These are phyloP conservation scores for Ferrisia virgata DNA, from an alignment of 2,888 invertebrate species.

Conservation along the genomic window DNA sequence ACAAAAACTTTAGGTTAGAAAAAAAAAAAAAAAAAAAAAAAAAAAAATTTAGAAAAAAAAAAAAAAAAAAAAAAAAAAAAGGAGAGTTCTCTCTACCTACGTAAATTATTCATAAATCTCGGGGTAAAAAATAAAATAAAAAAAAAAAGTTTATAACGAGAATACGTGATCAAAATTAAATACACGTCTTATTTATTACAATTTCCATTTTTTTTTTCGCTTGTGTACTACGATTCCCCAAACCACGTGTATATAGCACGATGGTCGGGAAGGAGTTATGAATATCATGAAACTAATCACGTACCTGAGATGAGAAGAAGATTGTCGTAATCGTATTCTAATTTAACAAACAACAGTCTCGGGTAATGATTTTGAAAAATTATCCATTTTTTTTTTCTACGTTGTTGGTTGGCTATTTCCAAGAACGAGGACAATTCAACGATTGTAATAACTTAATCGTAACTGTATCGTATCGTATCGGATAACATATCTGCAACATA, in stretches of 20 bases:
- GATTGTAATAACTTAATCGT: not conserved
- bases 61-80: constrained; percentile 3
- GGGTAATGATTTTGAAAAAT: not conserved
- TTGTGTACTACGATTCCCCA: not conserved
- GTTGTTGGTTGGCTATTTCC: not conserved
- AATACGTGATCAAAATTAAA: constrained; percentile 25
- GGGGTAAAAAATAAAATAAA: no score
- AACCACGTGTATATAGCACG: not conserved
- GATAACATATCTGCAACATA: not conserved
- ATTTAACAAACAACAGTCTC: not conserved
- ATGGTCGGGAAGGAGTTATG: not conserved
- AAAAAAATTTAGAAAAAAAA: no score
- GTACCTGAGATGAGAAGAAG: not conserved
- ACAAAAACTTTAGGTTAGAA: not conserved
- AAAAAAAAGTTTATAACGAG: not conserved
- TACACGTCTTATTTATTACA: not conserved
- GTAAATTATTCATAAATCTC: constrained; percentile 7
- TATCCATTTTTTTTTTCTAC: not conserved
- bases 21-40: no score
- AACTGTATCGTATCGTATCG: no score
- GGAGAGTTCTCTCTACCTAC: not conserved
- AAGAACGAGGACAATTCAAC: not conserved
- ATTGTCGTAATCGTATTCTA: not conserved
- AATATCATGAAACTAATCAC: not conserved
- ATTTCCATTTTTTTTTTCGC: not conserved